Evolutionary conservation across 2,113 vertebrate species (phyloP).

Genomic region (Bothrops jararaca): DNA sequence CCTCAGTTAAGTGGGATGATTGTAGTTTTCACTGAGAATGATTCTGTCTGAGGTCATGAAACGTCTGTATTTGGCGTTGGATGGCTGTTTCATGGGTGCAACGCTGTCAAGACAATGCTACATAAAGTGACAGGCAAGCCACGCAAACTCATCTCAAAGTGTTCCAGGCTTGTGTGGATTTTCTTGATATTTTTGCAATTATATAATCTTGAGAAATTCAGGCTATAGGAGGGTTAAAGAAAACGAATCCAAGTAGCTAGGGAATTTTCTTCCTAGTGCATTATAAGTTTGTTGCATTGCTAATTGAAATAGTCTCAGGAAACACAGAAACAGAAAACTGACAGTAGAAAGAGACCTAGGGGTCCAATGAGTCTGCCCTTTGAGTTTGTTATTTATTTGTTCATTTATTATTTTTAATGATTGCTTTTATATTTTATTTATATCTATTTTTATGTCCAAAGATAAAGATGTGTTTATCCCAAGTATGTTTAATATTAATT

Average conservation of each 20-base stretch:
- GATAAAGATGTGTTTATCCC: not conserved
- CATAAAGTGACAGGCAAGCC: not conserved
- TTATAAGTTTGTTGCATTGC: not conserved
- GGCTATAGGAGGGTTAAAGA: not conserved
- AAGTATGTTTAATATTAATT: not conserved
- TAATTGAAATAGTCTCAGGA: not conserved
- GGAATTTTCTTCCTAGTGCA: not conserved
- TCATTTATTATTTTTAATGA: not conserved
- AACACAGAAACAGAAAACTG: not conserved
- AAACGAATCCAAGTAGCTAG: not conserved
- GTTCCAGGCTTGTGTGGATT: not conserved
- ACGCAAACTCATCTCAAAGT: not conserved
- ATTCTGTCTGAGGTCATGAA: not conserved
- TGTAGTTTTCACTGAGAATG: not conserved
- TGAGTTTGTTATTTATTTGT: not conserved
- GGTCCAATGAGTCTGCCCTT: not conserved
- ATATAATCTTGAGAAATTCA: not conserved
- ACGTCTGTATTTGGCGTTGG: not conserved
- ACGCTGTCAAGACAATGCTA: not conserved
- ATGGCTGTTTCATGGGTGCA: not conserved
- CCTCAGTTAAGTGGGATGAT: slow-evolving; percentile 1
- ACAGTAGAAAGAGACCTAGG: not conserved
- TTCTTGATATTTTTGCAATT: not conserved
- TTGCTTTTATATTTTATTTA: not conserved
- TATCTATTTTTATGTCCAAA: not conserved